Conservation (phyloP, 2,797 vertebrate species). For the Bradypus variegatus region DNA sequence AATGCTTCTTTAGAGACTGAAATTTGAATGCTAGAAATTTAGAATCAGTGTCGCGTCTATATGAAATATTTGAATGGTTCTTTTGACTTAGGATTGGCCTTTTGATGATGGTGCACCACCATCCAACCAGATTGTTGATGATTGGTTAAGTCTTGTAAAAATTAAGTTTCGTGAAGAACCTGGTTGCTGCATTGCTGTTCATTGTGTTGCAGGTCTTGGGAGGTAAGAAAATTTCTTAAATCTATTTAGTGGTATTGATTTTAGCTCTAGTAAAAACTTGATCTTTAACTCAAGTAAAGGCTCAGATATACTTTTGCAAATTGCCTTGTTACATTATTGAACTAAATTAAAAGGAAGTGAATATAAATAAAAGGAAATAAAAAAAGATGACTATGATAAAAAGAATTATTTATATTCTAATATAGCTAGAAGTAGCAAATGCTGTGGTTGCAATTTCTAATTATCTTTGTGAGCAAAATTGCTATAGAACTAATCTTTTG, state of each 20-base stretch:
- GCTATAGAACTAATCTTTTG: not conserved
- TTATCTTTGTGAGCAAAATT: not conserved
- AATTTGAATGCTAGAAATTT: not conserved
- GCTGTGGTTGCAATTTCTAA: not conserved
- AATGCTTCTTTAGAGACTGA: not conserved
- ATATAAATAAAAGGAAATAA: not conserved
- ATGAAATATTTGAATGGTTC: not conserved
- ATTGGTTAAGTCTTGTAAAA: slow-evolving; percentile 98
- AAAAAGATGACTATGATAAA: not conserved
- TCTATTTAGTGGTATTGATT: not conserved
- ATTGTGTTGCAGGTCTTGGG: slow-evolving; percentile 97
- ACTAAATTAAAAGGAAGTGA: not conserved
- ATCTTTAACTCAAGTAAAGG: not conserved
- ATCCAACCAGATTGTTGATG: slow-evolving; percentile 97
- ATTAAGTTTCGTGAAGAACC: slow-evolving; percentile 98
- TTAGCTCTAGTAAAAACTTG: not conserved
- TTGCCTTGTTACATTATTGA: not conserved
- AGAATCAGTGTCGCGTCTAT: not conserved
- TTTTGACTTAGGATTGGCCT: slow-evolving; percentile 89
- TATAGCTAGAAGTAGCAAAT: not conserved
- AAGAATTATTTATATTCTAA: not conserved
- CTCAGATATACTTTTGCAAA: not conserved
- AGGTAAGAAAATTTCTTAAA: slow-evolving; percentile 77
- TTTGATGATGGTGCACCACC: slow-evolving; percentile 98
- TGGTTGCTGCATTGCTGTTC: slow-evolving; percentile 96